Base-by-base conservation (phyloP, 2,797 vertebrate genomes). In the Hapalemur alaotrensis region DNA sequence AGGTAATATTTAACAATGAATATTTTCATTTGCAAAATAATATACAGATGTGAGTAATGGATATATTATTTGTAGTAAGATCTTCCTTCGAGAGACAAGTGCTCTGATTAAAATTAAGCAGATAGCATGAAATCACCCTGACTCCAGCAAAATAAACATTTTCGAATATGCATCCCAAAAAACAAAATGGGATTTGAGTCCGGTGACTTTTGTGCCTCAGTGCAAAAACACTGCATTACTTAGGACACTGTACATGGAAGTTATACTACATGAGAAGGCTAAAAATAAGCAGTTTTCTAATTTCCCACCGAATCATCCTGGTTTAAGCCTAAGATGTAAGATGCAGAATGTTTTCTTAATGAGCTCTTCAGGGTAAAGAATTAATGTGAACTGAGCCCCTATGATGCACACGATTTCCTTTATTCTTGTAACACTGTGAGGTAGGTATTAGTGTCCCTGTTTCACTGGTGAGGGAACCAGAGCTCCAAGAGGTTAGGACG, bases 1-100 rank as follows among this genome's bases (percentile, higher is more conserved):
- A 70, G 23, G 48, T 85, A 72, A 35, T 83, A 82, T 50, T 89
- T 94, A 76, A 43, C 32, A 82, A 61, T 15, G 38, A 73, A 52
- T 67, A 11, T 23, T 65, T 86, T 90, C 91, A 70, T 92, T 95
- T 92, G 38, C 41, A 85, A 89, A 93, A 48, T 52, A n/a, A 67
- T n/a, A 18, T 69, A 35, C 8, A 80, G 57, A 76, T 70, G 18
- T 61, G 70, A 54, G 20, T 82, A 70, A 48, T 48, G 20, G 13
- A 41, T 83, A 5, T 13, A 69, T 50, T 69, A 65, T 91, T 92
- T 73, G 20, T 79, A 67, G 78, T 78, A 91, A 85, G 48, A 92
- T 25, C 82, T 6, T 70, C 23, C 57, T 54, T 92, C n/a, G 50
- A 25, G 50, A 59, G 67, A 32, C 32, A 73, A 54, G 7, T 28